Percentiles rank a stretch among this genome's conserved stretches.
These are phyloP conservation scores for Microplitis deprimator DNA, from an alignment of 2,888 invertebrate species.

Conservation along the genomic window DNA sequence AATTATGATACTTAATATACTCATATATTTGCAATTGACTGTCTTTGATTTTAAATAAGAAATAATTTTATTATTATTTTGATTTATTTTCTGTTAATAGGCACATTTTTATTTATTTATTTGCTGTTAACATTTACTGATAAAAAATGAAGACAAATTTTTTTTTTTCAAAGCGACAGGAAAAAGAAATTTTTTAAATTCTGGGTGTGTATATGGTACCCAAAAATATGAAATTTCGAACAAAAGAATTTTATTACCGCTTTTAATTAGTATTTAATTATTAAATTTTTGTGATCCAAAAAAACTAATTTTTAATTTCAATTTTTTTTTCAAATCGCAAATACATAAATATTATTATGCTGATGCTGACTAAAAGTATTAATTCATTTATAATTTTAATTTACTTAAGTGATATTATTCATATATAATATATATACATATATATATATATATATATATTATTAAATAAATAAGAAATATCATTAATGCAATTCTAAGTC, in stretches of 20 bases:
- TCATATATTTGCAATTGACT: neutral
- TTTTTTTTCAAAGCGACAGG: neutral
- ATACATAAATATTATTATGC: conserved; percentile 32
- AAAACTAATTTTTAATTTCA: neutral
- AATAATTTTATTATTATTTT: neutral
- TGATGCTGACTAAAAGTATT: conserved; percentile 24
- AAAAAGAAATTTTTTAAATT: conserved; percentile 9
- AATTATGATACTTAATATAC: neutral
- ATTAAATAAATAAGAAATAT: conserved; percentile 22
- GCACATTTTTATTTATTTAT: neutral
- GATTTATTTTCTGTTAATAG: conserved; percentile 1
- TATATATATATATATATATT: neutral
- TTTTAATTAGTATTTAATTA: neutral
- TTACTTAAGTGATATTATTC: neutral
- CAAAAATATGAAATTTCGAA: conserved; percentile 12
- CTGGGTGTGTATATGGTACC: conserved; percentile 55
- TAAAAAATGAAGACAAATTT: neutral
- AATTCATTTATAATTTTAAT: neutral
- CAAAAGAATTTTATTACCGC: neutral
- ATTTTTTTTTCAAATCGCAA: conserved; percentile 11
- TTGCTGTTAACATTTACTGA: neutral
- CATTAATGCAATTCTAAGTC: conserved; percentile 25
- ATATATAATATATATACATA: neutral
- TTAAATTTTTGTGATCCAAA: neutral
- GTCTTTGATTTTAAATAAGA: neutral